A percentile compares a stretch with the other conserved stretches of the same genome.
phyloP scores from a whole-genome alignment of 2,113 vertebrate species.

The Hemiprocne comata region DNA sequence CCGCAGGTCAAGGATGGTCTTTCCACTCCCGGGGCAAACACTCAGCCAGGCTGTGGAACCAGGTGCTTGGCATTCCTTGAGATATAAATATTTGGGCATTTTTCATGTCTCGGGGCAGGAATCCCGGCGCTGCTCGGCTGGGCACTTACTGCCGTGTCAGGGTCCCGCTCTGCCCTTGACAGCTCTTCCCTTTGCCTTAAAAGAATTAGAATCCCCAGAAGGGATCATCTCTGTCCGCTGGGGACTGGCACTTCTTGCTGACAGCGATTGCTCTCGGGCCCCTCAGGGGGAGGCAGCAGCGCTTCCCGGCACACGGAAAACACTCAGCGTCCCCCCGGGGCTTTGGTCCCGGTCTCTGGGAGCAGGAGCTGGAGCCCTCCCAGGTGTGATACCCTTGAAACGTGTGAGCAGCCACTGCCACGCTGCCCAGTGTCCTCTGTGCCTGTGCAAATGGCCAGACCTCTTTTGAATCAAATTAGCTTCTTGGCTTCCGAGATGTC shows the following conservation, averaged over 20 bases:
- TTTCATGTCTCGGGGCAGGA: not conserved
- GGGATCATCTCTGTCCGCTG: rapidly evolving
- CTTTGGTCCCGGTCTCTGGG: rapidly evolving
- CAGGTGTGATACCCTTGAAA: not conserved
- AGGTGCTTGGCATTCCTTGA: not conserved
- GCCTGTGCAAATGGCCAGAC: not conserved
- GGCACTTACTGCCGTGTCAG: not conserved
- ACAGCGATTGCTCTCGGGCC: not conserved
- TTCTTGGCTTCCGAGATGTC: not conserved
- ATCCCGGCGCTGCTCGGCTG: rapidly evolving
- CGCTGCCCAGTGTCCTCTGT: not conserved
- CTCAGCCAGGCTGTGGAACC: not conserved
- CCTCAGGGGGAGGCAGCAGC: not conserved
- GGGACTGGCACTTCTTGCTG: rapidly evolving
- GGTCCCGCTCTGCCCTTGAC: not conserved
- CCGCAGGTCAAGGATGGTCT: not conserved
- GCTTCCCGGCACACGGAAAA: rapidly evolving
- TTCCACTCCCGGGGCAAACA: not conserved
- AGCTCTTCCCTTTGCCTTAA: not conserved
- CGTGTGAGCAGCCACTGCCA: rapidly evolving
- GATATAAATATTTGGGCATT: not conserved
- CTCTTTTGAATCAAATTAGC: not conserved
- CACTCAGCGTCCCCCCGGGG: not conserved
- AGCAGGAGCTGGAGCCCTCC: not conserved
- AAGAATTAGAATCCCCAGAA: not conserved